These are phyloP conservation scores for Macrosteles quadrilineatus DNA, from an alignment of 1,140 invertebrate species.

Conservation along the genomic window DNA sequence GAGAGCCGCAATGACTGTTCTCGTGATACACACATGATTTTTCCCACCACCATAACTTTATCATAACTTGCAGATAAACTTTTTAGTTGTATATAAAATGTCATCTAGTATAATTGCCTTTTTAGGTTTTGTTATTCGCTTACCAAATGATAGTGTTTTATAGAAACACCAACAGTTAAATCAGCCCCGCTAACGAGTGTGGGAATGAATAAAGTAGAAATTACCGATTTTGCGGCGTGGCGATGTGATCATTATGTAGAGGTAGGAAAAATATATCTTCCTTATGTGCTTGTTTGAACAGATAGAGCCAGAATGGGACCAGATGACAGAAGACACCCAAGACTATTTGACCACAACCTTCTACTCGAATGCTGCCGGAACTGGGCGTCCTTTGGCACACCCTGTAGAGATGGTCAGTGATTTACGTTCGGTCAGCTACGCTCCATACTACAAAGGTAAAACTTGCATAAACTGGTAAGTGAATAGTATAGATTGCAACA, in stretches of 20 bases:
- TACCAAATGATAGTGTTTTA: too few species aligned
- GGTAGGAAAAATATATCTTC: not conserved
- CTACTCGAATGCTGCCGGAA: not conserved
- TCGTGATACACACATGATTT: too few species aligned
- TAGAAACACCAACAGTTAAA: too few species aligned
- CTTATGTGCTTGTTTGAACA: not conserved
- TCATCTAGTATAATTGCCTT: too few species aligned
- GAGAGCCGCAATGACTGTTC: too few species aligned
- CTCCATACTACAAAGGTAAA: conserved; percentile 31
- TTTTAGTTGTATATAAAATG: too few species aligned
- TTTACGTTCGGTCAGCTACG: conserved; percentile 12
- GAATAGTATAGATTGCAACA: too few species aligned
- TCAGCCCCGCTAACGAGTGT: not conserved
- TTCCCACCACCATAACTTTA: too few species aligned
- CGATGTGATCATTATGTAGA: not conserved
- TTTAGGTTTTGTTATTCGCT: too few species aligned
- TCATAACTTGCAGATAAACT: too few species aligned
- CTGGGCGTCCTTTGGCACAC: not conserved
- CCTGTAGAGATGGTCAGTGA: not conserved
- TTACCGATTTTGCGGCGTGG: not conserved
- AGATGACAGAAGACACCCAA: not conserved
- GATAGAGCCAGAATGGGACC: not conserved
- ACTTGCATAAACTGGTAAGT: too few species aligned
- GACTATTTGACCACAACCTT: not conserved
- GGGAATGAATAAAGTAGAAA: not conserved